Percentiles rank a stretch among this genome's conserved stretches.
These are phyloP conservation scores for Sinocyclocheilus anophthalmus DNA, from an alignment of 2,113 vertebrate species.

Conservation along the genomic window DNA sequence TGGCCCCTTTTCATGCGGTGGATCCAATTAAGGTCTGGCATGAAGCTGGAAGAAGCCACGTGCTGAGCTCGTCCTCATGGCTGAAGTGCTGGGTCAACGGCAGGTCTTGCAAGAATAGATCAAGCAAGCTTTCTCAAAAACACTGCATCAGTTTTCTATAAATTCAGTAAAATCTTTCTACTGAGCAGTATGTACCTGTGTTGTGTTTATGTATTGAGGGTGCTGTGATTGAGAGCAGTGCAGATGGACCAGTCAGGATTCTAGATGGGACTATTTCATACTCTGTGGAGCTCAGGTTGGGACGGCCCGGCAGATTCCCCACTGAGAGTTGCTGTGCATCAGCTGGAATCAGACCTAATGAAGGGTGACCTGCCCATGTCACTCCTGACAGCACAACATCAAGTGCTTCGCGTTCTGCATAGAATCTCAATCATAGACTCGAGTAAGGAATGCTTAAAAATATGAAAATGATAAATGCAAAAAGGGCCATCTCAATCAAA, in stretches of 20 bases:
- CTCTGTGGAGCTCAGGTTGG: constrained; percentile 49
- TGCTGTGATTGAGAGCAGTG: neutral
- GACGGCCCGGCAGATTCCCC: constrained; percentile 26
- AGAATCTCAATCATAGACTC: neutral
- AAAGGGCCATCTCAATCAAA: neutral
- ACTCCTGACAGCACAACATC: neutral
- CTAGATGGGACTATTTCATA: constrained; percentile 15
- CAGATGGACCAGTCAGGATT: neutral
- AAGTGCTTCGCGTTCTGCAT: neutral
- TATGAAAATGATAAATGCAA: neutral
- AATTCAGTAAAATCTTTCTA: neutral
- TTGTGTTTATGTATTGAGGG: neutral
- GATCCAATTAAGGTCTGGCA: constrained; percentile 28
- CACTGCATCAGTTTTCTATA: neutral
- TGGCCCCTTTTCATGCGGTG: neutral
- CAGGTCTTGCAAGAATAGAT: neutral
- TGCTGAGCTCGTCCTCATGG: neutral
- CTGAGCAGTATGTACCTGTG: neutral
- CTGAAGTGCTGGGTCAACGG: neutral
- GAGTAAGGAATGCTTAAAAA: neutral
- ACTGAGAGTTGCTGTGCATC: constrained; percentile 2
- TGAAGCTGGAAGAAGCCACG: neutral
- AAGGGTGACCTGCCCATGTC: constrained; percentile 21
- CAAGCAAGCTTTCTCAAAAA: neutral
- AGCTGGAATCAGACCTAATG: constrained; percentile 37